These are phyloP conservation scores for Thunnus albacares DNA, from an alignment of 2,797 vertebrate species.

Conservation along the genomic window DNA sequence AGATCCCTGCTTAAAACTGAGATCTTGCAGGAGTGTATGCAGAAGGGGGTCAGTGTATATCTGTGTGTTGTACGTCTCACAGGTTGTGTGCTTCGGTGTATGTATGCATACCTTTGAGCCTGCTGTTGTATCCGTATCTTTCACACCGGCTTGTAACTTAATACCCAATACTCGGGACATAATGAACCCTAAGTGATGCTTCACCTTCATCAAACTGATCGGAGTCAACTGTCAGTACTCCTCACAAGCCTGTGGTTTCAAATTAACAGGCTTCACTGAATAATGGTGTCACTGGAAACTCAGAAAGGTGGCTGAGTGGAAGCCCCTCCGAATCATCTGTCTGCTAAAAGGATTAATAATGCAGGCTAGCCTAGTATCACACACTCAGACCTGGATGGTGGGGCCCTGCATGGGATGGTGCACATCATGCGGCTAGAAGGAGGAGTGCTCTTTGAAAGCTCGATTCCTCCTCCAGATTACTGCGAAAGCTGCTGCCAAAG, in stretches of 20 bases:
- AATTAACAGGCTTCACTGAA: constrained; percentile 65
- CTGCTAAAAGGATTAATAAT: constrained; percentile 82
- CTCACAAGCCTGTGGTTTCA: constrained; percentile 52
- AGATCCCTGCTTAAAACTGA: constrained; percentile 62
- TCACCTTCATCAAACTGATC: constrained; percentile 43
- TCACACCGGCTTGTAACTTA: constrained; percentile 39
- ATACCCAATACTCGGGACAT: neutral
- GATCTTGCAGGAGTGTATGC: constrained; percentile 41
- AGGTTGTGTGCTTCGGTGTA: constrained; percentile 19
- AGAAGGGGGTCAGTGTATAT: constrained; percentile 21
- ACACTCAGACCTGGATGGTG: constrained; percentile 64
- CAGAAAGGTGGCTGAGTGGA: constrained; percentile 61
- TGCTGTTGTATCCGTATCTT: constrained; percentile 22
- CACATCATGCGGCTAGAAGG: constrained; percentile 23
- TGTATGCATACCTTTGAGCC: constrained; percentile 1
- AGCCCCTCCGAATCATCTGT: constrained; percentile 70
- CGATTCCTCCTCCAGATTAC: constrained; percentile 39
- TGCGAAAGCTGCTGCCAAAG: constrained; percentile 33
- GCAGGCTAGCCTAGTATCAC: constrained; percentile 69
- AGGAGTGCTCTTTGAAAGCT: constrained; percentile 34
- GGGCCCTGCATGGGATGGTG: constrained; percentile 40
- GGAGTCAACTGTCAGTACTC: constrained; percentile 33
- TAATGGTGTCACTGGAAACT: constrained; percentile 76
- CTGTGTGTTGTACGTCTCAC: constrained; percentile 23
- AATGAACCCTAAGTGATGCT: constrained; percentile 40